Evolutionary conservation across 2,888 invertebrate species (phyloP).

Genomic region (Masnerella sp.): DNA sequence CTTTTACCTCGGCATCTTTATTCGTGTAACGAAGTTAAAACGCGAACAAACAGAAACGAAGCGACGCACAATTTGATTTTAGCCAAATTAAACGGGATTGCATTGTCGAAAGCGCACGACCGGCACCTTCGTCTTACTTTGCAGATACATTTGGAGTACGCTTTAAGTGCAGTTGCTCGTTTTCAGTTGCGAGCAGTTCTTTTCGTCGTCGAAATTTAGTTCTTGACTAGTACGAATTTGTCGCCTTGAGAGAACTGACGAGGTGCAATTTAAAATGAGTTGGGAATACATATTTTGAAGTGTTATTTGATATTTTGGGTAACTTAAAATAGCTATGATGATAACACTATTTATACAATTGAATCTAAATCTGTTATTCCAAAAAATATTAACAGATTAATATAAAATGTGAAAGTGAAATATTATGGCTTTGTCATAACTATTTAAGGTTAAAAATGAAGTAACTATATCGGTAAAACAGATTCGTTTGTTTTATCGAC

Average conservation of each 20-base stretch:
- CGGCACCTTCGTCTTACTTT: slow-evolving; percentile 26
- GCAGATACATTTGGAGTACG: slow-evolving; percentile 21
- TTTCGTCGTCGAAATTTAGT: slow-evolving; percentile 13
- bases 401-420: too few relatives aligned
- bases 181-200: slow-evolving; percentile 25
- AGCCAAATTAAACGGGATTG: slow-evolving; percentile 33
- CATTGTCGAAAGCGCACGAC: slow-evolving; percentile 38
- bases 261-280: slow-evolving; percentile 17
- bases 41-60: slow-evolving; percentile 10
- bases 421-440: too few relatives aligned
- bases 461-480: too few relatives aligned
- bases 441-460: too few relatives aligned
- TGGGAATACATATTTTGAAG: neutral
- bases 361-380: too few relatives aligned
- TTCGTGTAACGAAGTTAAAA: slow-evolving; percentile 22
- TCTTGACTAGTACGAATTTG: slow-evolving; percentile 26
- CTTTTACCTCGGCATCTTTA: neutral
- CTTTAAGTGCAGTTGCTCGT: slow-evolving; percentile 45
- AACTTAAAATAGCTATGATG: too few relatives aligned
- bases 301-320: slow-evolving; percentile 2
- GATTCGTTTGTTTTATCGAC: too few relatives aligned
- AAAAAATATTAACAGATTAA: too few relatives aligned
- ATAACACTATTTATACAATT: too few relatives aligned
- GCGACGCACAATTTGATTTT: slow-evolving; percentile 18
- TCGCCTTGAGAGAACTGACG: slow-evolving; percentile 25